Conservation (phyloP, 1,140 invertebrate genomes). For the Bombus polaris region DNA sequence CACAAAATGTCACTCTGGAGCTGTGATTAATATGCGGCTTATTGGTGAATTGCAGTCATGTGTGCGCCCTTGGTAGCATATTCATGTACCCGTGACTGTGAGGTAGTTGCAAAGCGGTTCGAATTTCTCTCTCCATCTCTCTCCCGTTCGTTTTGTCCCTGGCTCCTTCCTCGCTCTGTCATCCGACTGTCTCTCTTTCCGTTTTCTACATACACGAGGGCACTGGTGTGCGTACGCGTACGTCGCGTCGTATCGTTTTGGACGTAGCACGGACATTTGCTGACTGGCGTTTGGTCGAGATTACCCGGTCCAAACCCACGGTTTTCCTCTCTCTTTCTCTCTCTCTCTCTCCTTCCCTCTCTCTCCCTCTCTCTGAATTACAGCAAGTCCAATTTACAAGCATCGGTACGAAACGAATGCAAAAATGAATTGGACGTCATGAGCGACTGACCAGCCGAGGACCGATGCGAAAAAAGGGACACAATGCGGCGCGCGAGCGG, state of each 20-base stretch:
- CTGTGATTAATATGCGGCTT: slow-evolving; percentile 60
- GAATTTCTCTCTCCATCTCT: background rate
- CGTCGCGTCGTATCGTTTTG: slow-evolving; percentile 43
- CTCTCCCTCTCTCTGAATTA: slow-evolving; percentile 70
- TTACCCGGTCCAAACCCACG: slow-evolving; percentile 53
- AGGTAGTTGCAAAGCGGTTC: slow-evolving; percentile 26
- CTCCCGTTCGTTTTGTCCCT: background rate
- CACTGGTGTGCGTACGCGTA: slow-evolving; percentile 2
- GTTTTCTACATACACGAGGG: slow-evolving; percentile 26
- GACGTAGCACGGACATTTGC: slow-evolving; percentile 59
- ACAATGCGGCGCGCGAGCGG: background rate
- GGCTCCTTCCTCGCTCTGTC: too few species aligned
- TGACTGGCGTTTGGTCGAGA: slow-evolving; percentile 66
- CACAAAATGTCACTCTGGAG: slow-evolving; percentile 44
- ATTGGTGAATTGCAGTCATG: slow-evolving; percentile 43
- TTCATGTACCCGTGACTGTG: slow-evolving; percentile 26
- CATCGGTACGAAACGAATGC: slow-evolving; percentile 72
- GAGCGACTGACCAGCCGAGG: slow-evolving; percentile 38
- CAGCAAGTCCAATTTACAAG: slow-evolving; percentile 78
- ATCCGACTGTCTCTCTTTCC: slow-evolving; percentile 31
- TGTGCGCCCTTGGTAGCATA: slow-evolving; percentile 24
- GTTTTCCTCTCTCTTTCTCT: slow-evolving; percentile 35
- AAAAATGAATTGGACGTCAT: slow-evolving; percentile 79
- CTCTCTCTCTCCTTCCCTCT: background rate
- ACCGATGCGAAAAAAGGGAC: slow-evolving; percentile 19